These are phyloP conservation scores for Cepphus grylle DNA, from an alignment of 2,113 vertebrate genomes.

Conservation along the genomic window DNA sequence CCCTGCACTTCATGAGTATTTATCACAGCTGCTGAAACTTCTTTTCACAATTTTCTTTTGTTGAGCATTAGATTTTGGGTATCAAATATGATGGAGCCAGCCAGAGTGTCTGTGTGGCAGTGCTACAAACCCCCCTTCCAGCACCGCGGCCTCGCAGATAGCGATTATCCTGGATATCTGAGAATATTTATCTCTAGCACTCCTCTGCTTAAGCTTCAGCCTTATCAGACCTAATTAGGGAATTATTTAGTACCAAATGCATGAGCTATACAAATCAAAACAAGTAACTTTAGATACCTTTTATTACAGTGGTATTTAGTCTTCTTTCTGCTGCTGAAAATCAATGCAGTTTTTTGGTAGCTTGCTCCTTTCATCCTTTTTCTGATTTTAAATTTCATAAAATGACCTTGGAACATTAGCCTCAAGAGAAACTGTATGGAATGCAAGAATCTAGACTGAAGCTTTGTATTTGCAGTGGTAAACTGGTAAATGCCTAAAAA, in stretches of 20 bases:
- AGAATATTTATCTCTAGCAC: conserved; percentile 19
- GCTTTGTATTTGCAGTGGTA: background rate
- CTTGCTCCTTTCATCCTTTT: background rate
- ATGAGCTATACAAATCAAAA: background rate
- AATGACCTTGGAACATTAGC: background rate
- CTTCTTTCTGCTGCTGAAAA: background rate
- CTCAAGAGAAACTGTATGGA: background rate
- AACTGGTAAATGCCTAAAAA: background rate
- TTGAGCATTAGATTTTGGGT: background rate
- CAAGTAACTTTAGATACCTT: background rate
- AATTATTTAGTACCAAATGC: background rate
- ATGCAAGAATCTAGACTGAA: background rate
- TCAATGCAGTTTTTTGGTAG: background rate
- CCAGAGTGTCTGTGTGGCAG: background rate
- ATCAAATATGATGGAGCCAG: background rate
- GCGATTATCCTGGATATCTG: background rate
- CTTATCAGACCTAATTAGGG: conserved; percentile 17
- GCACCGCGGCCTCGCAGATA: background rate
- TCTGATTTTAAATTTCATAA: background rate
- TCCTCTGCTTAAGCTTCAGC: conserved; percentile 30
- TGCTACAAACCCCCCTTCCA: background rate
- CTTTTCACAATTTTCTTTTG: background rate
- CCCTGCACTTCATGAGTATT: background rate
- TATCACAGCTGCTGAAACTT: background rate
- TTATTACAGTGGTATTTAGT: background rate